Conservation (phyloP, 2,113 vertebrate species). For the Phylloscopus trochilus region DNA sequence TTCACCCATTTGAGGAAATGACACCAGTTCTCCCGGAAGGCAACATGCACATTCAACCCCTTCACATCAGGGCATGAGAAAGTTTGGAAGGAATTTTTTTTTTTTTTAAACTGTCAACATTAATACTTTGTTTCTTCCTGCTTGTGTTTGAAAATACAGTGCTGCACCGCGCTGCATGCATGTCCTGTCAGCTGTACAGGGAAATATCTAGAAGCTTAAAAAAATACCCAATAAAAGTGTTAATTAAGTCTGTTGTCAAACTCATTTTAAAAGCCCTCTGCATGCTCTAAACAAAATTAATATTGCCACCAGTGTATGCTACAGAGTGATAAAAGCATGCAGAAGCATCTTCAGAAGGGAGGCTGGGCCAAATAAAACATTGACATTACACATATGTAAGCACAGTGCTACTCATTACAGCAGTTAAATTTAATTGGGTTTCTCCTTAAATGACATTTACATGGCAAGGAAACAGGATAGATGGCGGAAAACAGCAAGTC, state of each 20-base stretch:
- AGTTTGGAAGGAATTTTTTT: conserved; percentile 38
- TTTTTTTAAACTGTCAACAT: conserved; percentile 33
- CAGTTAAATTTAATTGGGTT: background rate
- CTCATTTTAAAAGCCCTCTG: background rate
- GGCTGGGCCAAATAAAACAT: background rate
- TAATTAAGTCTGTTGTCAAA: background rate
- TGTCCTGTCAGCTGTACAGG: background rate
- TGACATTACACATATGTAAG: background rate
- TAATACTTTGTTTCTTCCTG: conserved; percentile 59
- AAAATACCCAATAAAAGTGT: background rate
- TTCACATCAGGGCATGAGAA: conserved; percentile 60
- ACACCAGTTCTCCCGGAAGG: conserved; percentile 51
- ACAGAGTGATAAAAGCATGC: background rate
- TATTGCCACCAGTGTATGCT: background rate
- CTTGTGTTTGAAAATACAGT: conserved; percentile 9
- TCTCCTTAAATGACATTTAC: background rate
- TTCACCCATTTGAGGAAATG: conserved; percentile 60
- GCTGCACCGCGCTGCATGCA: background rate
- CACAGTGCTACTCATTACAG: background rate
- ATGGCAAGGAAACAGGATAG: background rate
- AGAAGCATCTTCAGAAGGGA: background rate
- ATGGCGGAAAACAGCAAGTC: background rate
- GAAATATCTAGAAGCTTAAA: background rate
- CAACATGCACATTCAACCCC: conserved; percentile 44
- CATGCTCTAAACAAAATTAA: background rate